phyloP scores from a whole-genome alignment of 2,113 vertebrate species.

The Gobiocypris rarus region DNA sequence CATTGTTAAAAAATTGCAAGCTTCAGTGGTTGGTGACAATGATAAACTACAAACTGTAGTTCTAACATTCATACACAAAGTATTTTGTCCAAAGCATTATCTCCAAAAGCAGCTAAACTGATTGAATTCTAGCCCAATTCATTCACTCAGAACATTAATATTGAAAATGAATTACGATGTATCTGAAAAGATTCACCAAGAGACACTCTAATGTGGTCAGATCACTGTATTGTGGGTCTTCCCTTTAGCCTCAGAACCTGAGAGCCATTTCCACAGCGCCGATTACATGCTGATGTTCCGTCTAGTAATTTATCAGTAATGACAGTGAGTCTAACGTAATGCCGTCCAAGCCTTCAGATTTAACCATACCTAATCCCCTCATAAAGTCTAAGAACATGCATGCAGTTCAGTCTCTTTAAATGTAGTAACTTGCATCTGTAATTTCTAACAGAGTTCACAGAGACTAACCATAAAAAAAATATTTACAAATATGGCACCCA shows the following conservation, averaged over 20 bases:
- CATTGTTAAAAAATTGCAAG: background rate
- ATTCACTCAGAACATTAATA: background rate
- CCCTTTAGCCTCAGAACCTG: background rate
- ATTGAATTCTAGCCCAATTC: background rate
- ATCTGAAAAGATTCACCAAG: background rate
- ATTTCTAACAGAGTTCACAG: background rate
- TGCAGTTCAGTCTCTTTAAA: background rate
- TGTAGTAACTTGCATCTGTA: background rate
- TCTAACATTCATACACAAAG: no score
- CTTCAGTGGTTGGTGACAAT: background rate
- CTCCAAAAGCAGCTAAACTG: background rate
- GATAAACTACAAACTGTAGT: background rate
- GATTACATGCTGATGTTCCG: conserved; percentile 10
- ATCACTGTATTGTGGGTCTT: background rate
- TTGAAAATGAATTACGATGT: background rate
- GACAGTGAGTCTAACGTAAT: conserved; percentile 23
- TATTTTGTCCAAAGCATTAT: no score
- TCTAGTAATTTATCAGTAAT: conserved; percentile 29
- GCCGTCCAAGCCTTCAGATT: background rate
- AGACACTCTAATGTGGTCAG: background rate
- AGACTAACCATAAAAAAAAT: background rate
- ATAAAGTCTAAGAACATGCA: background rate
- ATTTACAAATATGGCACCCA: background rate
- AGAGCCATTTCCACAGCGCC: conserved; percentile 6
- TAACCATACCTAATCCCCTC: conserved; percentile 12